Conservation (phyloP, 2,888 invertebrate species). For the Drosophila kuntzei region DNA sequence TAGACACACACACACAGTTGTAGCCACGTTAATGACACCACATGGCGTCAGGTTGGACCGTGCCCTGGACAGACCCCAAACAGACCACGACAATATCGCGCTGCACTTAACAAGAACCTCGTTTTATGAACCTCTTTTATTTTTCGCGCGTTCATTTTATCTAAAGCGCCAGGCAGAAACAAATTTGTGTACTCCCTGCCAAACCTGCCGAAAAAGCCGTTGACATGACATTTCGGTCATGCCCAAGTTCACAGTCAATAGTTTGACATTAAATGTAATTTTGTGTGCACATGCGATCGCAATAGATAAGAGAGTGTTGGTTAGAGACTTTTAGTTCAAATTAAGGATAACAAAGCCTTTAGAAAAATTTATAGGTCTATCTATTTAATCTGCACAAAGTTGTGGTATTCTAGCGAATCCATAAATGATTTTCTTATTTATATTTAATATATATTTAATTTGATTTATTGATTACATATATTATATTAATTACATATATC, state of each 20-base stretch:
- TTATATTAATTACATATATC: too few relatives aligned
- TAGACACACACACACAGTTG: conserved; percentile 13
- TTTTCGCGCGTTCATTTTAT: conserved; percentile 38
- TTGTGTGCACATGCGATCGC: conserved; percentile 9
- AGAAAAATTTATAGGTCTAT: not conserved
- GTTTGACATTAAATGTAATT: conserved; percentile 40
- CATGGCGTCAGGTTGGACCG: conserved; percentile 53
- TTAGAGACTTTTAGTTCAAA: not conserved
- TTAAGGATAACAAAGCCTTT: not conserved
- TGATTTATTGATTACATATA: too few relatives aligned
- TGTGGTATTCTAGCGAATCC: too few relatives aligned
- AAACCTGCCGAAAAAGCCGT: conserved; percentile 4
- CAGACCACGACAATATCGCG: conserved; percentile 34
- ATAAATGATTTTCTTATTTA: too few relatives aligned
- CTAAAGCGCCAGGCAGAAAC: conserved; percentile 37
- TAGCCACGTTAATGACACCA: conserved; percentile 64
- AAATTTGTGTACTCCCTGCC: not conserved
- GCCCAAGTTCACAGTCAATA: conserved; percentile 29
- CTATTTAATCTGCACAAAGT: too few relatives aligned
- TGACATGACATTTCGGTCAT: conserved; percentile 31
- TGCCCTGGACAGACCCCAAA: conserved; percentile 21
- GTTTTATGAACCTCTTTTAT: conserved; percentile 57
- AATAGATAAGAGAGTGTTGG: conserved; percentile 4
- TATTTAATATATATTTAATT: too few relatives aligned
- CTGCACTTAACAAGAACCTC: conserved; percentile 67